A percentile compares a stretch with the other conserved stretches of the same genome.
Conservation (phyloP, 2,113 vertebrate genomes). For the Hydrochoerus hydrochaeris region DNA sequence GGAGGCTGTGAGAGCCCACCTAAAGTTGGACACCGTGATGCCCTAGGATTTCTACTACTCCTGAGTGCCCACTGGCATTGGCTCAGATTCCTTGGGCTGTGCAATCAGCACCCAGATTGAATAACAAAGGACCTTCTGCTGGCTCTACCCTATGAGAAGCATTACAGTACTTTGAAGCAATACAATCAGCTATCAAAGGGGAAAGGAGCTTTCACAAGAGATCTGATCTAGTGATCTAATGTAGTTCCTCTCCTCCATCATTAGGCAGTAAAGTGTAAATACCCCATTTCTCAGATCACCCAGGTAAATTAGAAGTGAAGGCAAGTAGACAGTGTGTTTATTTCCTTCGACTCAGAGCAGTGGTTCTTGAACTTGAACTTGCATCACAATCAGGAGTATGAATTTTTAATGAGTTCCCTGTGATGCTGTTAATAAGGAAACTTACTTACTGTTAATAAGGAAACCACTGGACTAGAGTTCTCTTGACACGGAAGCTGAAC, state of each 20-base stretch:
- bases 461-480: background rate
- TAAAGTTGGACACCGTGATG: background rate
- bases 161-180: background rate
- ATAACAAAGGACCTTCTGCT: background rate
- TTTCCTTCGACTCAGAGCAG: background rate
- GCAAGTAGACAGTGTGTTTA: background rate
- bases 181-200: background rate
- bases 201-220: constrained; percentile 10
- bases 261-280: background rate
- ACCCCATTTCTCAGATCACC: background rate
- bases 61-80: too few relatives aligned
- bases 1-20: background rate
- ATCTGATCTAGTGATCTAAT: background rate
- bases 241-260: background rate
- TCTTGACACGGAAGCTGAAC: background rate
- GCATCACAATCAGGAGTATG: background rate
- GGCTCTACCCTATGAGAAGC: background rate
- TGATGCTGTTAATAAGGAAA: background rate
- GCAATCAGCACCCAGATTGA: background rate
- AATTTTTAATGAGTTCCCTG: background rate
- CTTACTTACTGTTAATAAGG: background rate
- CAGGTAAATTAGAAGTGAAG: background rate
- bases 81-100: background rate
- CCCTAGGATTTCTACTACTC: background rate
- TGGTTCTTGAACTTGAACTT: background rate